These are phyloP conservation scores for Aphelocoma californica DNA, from an alignment of 2,797 vertebrate genomes.

Conservation along the genomic window DNA sequence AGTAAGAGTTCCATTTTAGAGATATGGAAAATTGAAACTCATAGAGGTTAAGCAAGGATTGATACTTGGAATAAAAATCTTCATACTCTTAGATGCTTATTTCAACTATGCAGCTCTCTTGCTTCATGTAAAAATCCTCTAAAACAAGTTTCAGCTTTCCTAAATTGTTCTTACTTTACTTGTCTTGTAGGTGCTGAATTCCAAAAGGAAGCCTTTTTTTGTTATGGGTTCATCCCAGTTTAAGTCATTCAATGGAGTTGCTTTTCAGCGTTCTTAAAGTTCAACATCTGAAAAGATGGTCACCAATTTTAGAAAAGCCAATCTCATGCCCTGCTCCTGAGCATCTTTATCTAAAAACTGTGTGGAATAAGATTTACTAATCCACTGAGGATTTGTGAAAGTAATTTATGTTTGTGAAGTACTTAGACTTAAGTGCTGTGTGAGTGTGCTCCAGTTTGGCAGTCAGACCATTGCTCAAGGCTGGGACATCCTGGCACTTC, in stretches of 20 bases:
- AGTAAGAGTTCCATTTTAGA: not conserved
- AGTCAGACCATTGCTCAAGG: not conserved
- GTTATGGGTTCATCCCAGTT: not conserved
- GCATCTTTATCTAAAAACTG: not conserved
- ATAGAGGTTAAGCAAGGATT: not conserved
- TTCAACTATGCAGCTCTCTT: not conserved
- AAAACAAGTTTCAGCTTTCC: not conserved
- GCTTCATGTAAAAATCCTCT: not conserved
- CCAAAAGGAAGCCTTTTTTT: not conserved
- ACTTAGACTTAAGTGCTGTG: not conserved
- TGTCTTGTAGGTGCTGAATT: not conserved
- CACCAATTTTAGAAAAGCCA: not conserved
- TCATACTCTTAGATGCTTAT: not conserved
- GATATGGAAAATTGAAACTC: not conserved
- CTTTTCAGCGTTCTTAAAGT: not conserved
- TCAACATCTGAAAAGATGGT: not conserved
- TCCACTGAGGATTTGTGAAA: not conserved
- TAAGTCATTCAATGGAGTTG: not conserved
- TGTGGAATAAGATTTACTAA: not conserved
- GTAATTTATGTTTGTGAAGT: not conserved
- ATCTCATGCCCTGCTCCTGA: not conserved
- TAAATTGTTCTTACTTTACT: not conserved
- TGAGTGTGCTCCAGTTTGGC: not conserved
- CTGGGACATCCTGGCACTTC: not conserved
- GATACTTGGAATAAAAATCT: not conserved